phyloP scores from a whole-genome alignment of 2,888 invertebrate species.

The Idaea biselata region DNA sequence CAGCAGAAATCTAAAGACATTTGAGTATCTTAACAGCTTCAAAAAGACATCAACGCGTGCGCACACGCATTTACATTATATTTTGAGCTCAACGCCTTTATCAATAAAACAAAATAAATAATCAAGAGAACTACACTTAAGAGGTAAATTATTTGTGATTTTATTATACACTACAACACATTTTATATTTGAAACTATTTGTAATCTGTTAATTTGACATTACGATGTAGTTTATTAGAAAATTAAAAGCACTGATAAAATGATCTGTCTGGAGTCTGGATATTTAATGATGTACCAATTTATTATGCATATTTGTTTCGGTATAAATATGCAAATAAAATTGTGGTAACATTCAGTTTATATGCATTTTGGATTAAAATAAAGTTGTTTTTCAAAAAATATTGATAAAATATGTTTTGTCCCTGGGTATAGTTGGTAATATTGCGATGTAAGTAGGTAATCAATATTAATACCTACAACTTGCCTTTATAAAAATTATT shows the following conservation, averaged over 20 bases:
- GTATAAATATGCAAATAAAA: not conserved
- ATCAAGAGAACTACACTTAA: not conserved
- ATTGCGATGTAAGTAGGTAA: not conserved
- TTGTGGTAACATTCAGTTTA: not conserved
- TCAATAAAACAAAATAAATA: slow-evolving; percentile 2
- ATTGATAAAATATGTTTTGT: not conserved
- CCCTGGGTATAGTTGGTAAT: not conserved
- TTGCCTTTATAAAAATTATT: not conserved
- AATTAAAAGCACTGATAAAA: not conserved
- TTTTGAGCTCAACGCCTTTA: slow-evolving; percentile 28
- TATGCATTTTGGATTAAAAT: not conserved
- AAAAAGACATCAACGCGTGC: slow-evolving; percentile 13
- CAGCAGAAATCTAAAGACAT: not conserved
- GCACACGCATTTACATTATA: slow-evolving; percentile 15
- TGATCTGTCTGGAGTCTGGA: not conserved
- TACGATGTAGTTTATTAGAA: not conserved
- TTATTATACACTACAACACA: not conserved
- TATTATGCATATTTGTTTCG: not conserved
- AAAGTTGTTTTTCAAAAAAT: not conserved
- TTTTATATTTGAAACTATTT: not conserved
- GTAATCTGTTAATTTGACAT: not conserved
- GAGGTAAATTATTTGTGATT: not conserved
- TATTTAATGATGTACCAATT: not conserved
- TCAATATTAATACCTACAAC: not conserved
- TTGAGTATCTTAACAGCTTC: not conserved